Evolutionary conservation across 2,113 vertebrate species (phyloP), one percentile per base, ranked within the genome.

Genomic region (Aphyosemion australe): DNA sequence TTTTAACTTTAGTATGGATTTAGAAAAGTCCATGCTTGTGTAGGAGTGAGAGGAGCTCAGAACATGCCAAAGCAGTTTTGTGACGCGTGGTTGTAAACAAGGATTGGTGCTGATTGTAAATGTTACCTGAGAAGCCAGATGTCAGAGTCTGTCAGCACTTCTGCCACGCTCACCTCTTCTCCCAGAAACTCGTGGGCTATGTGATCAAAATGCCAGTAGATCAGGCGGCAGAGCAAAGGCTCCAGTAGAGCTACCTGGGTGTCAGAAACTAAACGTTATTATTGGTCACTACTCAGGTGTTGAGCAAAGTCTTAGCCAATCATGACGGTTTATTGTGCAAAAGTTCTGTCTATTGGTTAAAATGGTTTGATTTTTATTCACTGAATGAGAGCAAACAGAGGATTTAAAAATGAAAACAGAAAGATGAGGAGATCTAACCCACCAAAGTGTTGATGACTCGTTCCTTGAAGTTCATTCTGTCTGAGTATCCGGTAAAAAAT

Each of bases 381-480:
- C 26, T 26, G 5, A 26, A 26, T 26, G 26, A 26, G 26, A 26
- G 26, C 26, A n/a, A n/a, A n/a, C n/a, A 26, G 26, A 26, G 26
- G 26, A 2, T 26, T 5, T 26, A 26, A 26, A n/a, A n/a, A n/a
- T n/a, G n/a, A n/a, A n/a, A n/a, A n/a, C n/a, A n/a, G n/a, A n/a
- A n/a, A n/a, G n/a, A n/a, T n/a, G n/a, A n/a, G n/a, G n/a, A n/a
- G n/a, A n/a, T n/a, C n/a, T n/a, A 26, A 1, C 76, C 85, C 51
- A 88, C 72, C 39, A 96, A 20, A 2, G 91, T 72, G 18, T 96
- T 97, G 72, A 87, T 43, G 19, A 92, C 67, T 26, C 95, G 86
- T 53, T 96, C 86, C 0, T 50, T 59, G 48, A 95, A 96, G 0
- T 64, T 92, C 96, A 98, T 97, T 4, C 0, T 88, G 56, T 96